Evolutionary conservation across 2,888 invertebrate species (phyloP).

Genomic region (Anagyrus pseudococci): DNA sequence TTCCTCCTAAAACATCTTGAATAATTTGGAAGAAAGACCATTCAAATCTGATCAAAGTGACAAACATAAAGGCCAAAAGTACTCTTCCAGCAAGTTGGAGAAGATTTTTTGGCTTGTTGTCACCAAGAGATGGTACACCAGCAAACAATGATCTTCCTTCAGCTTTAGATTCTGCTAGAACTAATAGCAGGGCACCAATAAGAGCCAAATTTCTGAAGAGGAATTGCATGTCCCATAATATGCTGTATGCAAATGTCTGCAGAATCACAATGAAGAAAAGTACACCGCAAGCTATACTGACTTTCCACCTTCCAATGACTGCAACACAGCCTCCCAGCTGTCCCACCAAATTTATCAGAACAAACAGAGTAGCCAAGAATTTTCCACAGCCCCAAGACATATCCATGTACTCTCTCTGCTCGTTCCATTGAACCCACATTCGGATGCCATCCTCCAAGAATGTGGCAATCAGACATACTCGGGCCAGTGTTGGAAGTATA

Average conservation of each 20-base stretch:
- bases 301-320: constrained; percentile 91
- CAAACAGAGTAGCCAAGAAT: constrained; percentile 93
- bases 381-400: constrained; percentile 96
- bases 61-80: constrained; percentile 97
- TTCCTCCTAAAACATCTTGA: constrained; percentile 91
- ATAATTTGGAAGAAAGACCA: constrained; percentile 88
- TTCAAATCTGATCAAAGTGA: constrained; percentile 94
- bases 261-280: constrained; percentile 95
- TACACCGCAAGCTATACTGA: constrained; percentile 88
- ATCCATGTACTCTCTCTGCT: constrained; percentile 97
- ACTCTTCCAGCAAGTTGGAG: constrained; percentile 95
- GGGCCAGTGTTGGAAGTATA: constrained; percentile 92
- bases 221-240: constrained; percentile 98
- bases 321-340: constrained; percentile 96
- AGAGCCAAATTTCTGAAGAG: constrained; percentile 94
- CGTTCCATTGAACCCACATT: constrained; percentile 99
- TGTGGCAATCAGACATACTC: constrained; percentile 96
- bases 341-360: constrained; percentile 92
- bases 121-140: constrained; percentile 89
- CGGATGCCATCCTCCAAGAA: constrained; percentile 98
- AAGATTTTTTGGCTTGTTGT: constrained; percentile 96
- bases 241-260: constrained; percentile 95
- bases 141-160: constrained; percentile 96
- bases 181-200: constrained; percentile 94
- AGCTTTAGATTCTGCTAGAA: constrained; percentile 93